These are phyloP conservation scores for Cyrtonyx montezumae DNA, from an alignment of 2,113 vertebrate genomes.

Conservation along the genomic window DNA sequence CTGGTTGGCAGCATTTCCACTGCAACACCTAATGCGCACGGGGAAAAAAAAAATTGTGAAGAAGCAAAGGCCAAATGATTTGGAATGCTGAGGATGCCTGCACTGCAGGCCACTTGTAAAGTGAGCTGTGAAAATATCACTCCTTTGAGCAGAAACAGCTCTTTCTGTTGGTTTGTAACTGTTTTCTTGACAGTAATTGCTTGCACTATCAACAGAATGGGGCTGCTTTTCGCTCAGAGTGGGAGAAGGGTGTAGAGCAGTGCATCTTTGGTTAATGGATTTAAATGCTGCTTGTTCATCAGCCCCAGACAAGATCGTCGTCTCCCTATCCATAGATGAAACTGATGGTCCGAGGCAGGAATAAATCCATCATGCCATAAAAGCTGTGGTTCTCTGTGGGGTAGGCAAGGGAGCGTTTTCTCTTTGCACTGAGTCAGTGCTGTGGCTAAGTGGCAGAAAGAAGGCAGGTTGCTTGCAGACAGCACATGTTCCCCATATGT, in stretches of 20 bases:
- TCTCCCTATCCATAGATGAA: neutral
- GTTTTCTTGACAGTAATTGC: neutral
- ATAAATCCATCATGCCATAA: neutral
- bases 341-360: neutral
- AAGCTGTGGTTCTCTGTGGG: neutral
- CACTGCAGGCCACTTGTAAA: neutral
- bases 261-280: neutral
- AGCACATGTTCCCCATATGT: fast-evolving
- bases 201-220: neutral
- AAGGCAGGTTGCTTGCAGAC: neutral
- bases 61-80: neutral
- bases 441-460: neutral
- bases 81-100: neutral
- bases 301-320: neutral
- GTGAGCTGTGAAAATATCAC: neutral
- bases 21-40: neutral
- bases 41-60: neutral
- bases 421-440: neutral
- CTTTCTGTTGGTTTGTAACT: neutral
- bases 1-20: neutral
- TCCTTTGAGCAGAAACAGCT: neutral
- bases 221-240: neutral
- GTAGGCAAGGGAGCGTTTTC: neutral
- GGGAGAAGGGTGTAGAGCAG: neutral
- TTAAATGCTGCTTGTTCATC: neutral